phyloP scores from a whole-genome alignment of 2,888 invertebrate species.

The Rhabditoides inermis region DNA sequence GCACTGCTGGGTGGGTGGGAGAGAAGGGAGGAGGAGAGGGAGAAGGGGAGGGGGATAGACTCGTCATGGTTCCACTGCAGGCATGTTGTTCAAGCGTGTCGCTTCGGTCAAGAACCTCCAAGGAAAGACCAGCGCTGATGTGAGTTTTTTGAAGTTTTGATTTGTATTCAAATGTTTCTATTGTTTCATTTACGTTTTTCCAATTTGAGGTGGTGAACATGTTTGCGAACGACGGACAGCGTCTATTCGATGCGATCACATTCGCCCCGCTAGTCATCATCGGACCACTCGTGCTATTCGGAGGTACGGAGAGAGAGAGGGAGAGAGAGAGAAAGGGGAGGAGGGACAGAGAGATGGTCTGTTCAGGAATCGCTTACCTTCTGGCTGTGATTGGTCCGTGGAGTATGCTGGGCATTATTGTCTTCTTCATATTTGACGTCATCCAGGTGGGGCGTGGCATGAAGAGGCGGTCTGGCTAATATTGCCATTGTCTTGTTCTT shows the following conservation, averaged over 20 bases:
- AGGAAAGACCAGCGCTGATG: too few species aligned
- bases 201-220: conserved; percentile 54
- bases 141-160: too few species aligned
- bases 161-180: conserved; percentile 9
- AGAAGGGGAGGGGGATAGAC: too few species aligned
- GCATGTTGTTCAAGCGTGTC: too few species aligned
- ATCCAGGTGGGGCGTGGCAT: conserved; percentile 55
- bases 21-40: conserved; percentile 55
- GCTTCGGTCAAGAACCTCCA: too few species aligned
- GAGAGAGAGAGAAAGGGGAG: background rate
- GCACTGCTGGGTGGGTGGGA: conserved; percentile 53
- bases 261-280: conserved; percentile 54
- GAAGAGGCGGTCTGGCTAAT: too few species aligned
- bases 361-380: conserved; percentile 51
- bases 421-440: conserved; percentile 53
- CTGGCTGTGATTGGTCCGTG: conserved; percentile 54
- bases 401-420: conserved; percentile 53
- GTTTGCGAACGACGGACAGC: conserved; percentile 55
- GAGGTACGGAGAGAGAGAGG: conserved; percentile 7
- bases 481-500: background rate
- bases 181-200: too few species aligned
- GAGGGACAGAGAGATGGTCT: background rate
- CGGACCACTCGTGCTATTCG: conserved; percentile 54
- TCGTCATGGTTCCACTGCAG: too few species aligned
- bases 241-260: conserved; percentile 55